Base-by-base conservation (phyloP, 2,888 invertebrate species). In the Agrotis ipsilon region DNA sequence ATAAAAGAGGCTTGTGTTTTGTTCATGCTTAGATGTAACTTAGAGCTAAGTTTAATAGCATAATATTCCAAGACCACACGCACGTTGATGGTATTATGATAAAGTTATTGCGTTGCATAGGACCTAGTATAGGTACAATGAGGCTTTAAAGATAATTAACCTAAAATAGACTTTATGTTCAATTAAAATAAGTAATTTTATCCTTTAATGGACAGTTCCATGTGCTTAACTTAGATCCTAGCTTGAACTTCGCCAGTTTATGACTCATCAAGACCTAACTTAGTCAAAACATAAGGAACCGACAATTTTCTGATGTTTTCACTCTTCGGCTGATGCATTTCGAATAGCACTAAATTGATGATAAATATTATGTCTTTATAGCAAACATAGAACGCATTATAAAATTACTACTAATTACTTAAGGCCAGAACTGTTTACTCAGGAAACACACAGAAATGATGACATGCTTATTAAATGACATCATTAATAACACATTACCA, bases 11-110 rank as follows among this genome's bases (percentile, higher is more conserved):
- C n/a, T 49, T 21, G 18, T 24, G n/a, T 48, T 55, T 51, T 18
- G 2, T 2, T 39, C 39, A 59, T 66, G n/a, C 11, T 46, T 51
- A 46, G 21, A 55, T 18, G 18, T 62, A 24, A 49, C 19, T 49
- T 48, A 72, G 45, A 27, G 27, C 51, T 45, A 27, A 59, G 3
- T 73, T 62, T 63, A 54, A 73, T 66, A 21, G 24, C 49, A 9
- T 2, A 11, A 61, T 27, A 1, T 18, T 66, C 58, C 39, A 62
- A 74, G 75, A 76, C 80, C 80, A 74, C 80, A 79, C 79, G 27
- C 66, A 45, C 11, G 6, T 27, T 16, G 74, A 73, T 67, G 62
- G 21, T 2, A 48, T 62, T 63, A 52, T 24, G 62, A 67, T 60
- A 62, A 66, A 54, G 39, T 62, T 73, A 73, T 62, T 54, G n/a